Percentiles rank a stretch among this genome's conserved stretches.
Evolutionary conservation across 2,797 vertebrate genomes (phyloP).

Genomic region (Sebastolobus altivelis): DNA sequence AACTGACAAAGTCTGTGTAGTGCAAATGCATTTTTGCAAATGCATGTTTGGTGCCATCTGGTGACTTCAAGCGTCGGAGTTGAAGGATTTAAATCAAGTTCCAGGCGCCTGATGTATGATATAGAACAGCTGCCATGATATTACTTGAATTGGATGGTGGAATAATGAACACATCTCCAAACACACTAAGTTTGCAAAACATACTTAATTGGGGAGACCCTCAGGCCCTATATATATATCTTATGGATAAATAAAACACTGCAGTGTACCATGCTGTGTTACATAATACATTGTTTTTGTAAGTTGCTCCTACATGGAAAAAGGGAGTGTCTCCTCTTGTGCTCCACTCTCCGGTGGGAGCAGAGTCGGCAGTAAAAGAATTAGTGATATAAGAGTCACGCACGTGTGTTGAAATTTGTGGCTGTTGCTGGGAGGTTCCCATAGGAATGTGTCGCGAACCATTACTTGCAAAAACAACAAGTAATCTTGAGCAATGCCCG

Average conservation of each 20-base stretch:
- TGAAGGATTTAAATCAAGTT: slow-evolving; percentile 65
- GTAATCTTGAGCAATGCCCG: slow-evolving; percentile 29
- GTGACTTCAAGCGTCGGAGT: slow-evolving; percentile 69
- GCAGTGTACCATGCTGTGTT: slow-evolving; percentile 22
- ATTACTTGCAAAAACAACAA: slow-evolving; percentile 55
- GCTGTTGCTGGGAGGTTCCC: slow-evolving; percentile 31
- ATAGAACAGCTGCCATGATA: slow-evolving; percentile 61
- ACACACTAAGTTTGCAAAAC: slow-evolving; percentile 45
- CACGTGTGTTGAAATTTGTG: slow-evolving; percentile 56
- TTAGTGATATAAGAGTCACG: slow-evolving; percentile 10
- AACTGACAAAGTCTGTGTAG: slow-evolving; percentile 62
- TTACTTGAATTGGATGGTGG: slow-evolving; percentile 29
- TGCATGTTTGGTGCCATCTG: slow-evolving; percentile 83
- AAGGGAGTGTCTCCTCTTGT: slow-evolving; percentile 41
- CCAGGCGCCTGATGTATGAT: slow-evolving; percentile 51
- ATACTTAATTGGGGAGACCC: slow-evolving; percentile 47
- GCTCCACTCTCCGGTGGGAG: slow-evolving; percentile 8
- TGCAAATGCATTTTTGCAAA: slow-evolving; percentile 72
- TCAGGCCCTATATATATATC: slow-evolving; percentile 12
- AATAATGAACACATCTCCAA: slow-evolving; percentile 53
- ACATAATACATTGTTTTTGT: slow-evolving; percentile 40
- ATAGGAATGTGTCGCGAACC: slow-evolving; percentile 36
- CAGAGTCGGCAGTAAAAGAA: slow-evolving; percentile 18
- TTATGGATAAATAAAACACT: slow-evolving; percentile 40
- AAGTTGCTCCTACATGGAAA: slow-evolving; percentile 5